Conservation (phyloP, 1,140 invertebrate genomes). For the Temnothorax curvispinosus region DNA sequence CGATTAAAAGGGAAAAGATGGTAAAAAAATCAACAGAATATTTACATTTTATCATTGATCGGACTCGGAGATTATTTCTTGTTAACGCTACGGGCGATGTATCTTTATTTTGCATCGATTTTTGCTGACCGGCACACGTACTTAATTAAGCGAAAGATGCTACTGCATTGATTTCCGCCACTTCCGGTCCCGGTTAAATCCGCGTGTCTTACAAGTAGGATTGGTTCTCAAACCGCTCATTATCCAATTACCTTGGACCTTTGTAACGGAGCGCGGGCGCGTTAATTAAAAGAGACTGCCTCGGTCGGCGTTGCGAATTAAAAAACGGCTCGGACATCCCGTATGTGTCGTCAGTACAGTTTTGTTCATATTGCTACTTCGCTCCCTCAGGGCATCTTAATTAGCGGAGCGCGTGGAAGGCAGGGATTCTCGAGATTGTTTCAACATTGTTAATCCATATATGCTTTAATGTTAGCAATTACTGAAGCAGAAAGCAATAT, state of each 20-base stretch:
- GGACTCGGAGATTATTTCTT: conserved; percentile 8
- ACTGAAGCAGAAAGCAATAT: neutral
- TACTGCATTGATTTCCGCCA: neutral
- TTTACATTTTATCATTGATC: conserved; percentile 49
- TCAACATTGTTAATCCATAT: neutral
- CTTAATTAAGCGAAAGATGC: conserved; percentile 23
- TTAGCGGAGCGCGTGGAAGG: neutral
- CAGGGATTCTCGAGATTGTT: neutral
- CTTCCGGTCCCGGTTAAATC: neutral
- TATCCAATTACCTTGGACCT: conserved; percentile 67
- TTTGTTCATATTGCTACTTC: neutral
- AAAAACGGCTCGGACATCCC: conserved; percentile 4
- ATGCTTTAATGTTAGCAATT: neutral
- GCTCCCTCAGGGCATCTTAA: conserved; percentile 21
- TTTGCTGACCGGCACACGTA: neutral
- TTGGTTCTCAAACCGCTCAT: conserved; percentile 61
- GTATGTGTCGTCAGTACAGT: conserved; percentile 22
- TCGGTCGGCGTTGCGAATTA: neutral
- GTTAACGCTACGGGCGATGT: conserved; percentile 52
- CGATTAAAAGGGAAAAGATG: neutral
- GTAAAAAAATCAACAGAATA: neutral
- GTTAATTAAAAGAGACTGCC: conserved; percentile 37
- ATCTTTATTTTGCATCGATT: neutral
- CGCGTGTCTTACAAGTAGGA: no score
- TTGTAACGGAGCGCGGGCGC: neutral